Evolutionary conservation across 1,140 invertebrate genomes (phyloP), one percentile per base, ranked within the genome.

Genomic region (Sminthurinus signatus): DNA sequence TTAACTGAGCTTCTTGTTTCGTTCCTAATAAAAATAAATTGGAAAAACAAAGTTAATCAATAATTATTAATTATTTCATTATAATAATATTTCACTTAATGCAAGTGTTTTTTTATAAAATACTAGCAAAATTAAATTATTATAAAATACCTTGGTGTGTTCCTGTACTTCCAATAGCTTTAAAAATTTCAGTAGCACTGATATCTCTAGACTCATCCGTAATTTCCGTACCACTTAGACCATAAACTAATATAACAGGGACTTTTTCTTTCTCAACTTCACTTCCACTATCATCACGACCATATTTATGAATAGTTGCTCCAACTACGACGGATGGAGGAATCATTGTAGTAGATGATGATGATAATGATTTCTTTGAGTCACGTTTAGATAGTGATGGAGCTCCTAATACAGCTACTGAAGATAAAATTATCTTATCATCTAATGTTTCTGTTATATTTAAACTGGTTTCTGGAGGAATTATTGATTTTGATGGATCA

Each of bases 1-100:
- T n/a, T 17, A 29, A 57, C 27, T 65, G 65, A 52, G 23, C 55
- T 39, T 70, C 69, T 46, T 67, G 65, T 28, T 67, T 71, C 21
- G 69, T 68, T 5, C 66, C 69, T 62, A 36, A n/a, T n/a, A n/a
- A n/a, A n/a, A n/a, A n/a, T n/a, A n/a, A n/a, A n/a, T n/a, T n/a
- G n/a, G n/a, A n/a, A n/a, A n/a, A n/a, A n/a, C n/a, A n/a, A n/a
- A n/a, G n/a, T 19, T 1, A 0, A 32, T 3, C 28, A 12, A 43
- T n/a, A 10, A 17, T 25, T 44, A 28, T 55, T 14, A 55, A 32
- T 17, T 36, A 8, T 36, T 36, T 8, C 32, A 36, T 36, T 36
- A 8, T 36, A 36, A 12, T 48, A 12, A 29, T n/a, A 54, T 54
- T 51, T 8, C 46, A 29, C 17, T 25, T 28, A 36, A 42, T 12